phyloP scores from a whole-genome alignment of 2,888 invertebrate genomes.

The Drymonia ruficornis region DNA sequence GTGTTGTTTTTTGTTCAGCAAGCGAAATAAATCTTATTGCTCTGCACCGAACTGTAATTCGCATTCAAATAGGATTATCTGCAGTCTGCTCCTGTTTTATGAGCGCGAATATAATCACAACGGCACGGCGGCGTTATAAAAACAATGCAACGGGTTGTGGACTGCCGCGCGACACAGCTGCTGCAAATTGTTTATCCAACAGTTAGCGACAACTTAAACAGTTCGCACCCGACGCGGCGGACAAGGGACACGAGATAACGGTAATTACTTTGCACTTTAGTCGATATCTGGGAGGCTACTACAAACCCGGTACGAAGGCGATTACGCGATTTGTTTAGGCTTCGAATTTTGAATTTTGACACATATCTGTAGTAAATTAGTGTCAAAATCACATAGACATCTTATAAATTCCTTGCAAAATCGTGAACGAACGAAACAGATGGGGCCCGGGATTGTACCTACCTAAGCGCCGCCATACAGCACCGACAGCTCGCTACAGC shows the following conservation, averaged over 20 bases:
- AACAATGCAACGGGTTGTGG: slow-evolving; percentile 1
- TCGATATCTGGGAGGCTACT: neutral
- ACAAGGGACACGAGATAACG: slow-evolving; percentile 1
- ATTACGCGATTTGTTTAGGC: no score
- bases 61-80: neutral
- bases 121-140: neutral
- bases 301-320: no score
- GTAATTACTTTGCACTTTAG: neutral
- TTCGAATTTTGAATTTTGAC: no score
- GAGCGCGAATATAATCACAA: neutral
- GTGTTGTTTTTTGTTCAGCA: no score
- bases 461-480: no score
- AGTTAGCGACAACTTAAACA: neutral
- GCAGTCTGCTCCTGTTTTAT: neutral
- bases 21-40: neutral
- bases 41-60: neutral
- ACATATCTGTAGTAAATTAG: no score
- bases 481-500: no score
- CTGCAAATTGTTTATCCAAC: slow-evolving; percentile 3
- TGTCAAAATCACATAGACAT: no score
- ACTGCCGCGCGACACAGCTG: neutral
- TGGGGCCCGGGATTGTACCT: no score
- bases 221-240: neutral
- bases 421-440: no score
- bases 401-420: no score